phyloP scores from a whole-genome alignment of 2,888 invertebrate species.

The Luffia ferchaultella region DNA sequence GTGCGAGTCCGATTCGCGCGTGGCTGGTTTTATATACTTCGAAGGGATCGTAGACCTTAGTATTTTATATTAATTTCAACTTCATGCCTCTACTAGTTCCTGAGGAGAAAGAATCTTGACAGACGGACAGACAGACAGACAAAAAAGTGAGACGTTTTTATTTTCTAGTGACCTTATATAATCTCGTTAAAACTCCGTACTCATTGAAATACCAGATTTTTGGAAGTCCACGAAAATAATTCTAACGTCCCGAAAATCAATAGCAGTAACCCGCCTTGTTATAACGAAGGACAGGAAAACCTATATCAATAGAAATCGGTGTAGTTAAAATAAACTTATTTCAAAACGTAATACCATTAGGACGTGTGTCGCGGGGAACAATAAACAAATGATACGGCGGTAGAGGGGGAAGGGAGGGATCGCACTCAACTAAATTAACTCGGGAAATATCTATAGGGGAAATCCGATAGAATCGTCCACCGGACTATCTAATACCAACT shows the following conservation, averaged over 20 bases:
- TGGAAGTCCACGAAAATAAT: background rate
- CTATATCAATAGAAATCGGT: background rate
- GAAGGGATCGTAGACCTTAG: too few species aligned
- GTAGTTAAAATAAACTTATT: background rate
- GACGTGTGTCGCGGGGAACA: conserved; percentile 31
- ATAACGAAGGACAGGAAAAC: background rate
- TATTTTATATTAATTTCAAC: too few species aligned
- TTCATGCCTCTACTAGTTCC: background rate
- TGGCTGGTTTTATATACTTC: too few species aligned
- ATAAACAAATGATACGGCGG: conserved; percentile 46
- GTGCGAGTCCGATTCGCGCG: too few species aligned
- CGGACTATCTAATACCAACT: background rate
- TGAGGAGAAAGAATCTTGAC: background rate
- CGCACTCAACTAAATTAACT: conserved; percentile 65
- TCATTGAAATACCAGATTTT: background rate
- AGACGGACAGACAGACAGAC: background rate
- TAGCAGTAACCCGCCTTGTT: background rate
- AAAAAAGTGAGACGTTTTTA: background rate
- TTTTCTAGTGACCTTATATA: background rate
- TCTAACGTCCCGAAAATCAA: background rate
- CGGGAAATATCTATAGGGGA: conserved; percentile 23
- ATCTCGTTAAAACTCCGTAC: background rate
- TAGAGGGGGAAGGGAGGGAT: conserved; percentile 52
- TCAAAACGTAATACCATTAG: conserved; percentile 58
- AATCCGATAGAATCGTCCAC: background rate